These are phyloP conservation scores for Pelobates cultripes DNA, from an alignment of 2,797 vertebrate genomes.

Conservation along the genomic window DNA sequence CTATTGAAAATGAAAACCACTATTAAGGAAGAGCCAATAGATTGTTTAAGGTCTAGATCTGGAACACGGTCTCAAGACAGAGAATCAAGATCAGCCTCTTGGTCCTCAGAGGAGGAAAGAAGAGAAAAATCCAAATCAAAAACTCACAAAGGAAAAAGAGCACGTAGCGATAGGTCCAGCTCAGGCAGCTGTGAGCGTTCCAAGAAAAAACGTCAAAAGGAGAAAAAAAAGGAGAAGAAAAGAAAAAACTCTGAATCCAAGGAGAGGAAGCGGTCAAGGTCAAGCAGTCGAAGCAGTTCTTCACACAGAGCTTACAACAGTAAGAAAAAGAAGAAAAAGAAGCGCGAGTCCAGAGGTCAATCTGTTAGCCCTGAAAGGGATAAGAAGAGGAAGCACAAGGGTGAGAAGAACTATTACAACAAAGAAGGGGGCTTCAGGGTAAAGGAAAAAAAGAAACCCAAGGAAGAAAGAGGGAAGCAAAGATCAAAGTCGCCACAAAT, in stretches of 20 bases:
- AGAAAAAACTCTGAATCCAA: slow-evolving; percentile 64
- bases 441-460: slow-evolving; percentile 70
- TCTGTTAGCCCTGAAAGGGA: slow-evolving; percentile 78
- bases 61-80: slow-evolving; percentile 65
- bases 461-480: slow-evolving; percentile 48
- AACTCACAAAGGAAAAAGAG: slow-evolving; percentile 62
- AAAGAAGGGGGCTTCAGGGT: slow-evolving; percentile 61
- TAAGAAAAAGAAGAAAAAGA: slow-evolving; percentile 71
- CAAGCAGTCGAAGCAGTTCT: slow-evolving; percentile 66
- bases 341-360: slow-evolving; percentile 57
- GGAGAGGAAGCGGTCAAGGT: slow-evolving; percentile 76
- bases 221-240: slow-evolving; percentile 67
- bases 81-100: slow-evolving; percentile 68
- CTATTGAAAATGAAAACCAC: slow-evolving; percentile 58
- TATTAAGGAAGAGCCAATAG: slow-evolving; percentile 57
- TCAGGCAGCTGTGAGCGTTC: slow-evolving; percentile 72
- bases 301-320: slow-evolving; percentile 68
- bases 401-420: slow-evolving; percentile 66
- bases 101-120: slow-evolving; percentile 63
- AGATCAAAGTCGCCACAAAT: slow-evolving; percentile 47
- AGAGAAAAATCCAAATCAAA: slow-evolving; percentile 58
- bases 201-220: slow-evolving; percentile 62
- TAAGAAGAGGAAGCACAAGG: slow-evolving; percentile 65
- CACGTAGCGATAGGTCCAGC: slow-evolving; percentile 71
- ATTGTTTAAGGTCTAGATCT: slow-evolving; percentile 62